Evolutionary conservation across 2,888 invertebrate genomes (phyloP).

Genomic region (Pachymerium ferrugineum): DNA sequence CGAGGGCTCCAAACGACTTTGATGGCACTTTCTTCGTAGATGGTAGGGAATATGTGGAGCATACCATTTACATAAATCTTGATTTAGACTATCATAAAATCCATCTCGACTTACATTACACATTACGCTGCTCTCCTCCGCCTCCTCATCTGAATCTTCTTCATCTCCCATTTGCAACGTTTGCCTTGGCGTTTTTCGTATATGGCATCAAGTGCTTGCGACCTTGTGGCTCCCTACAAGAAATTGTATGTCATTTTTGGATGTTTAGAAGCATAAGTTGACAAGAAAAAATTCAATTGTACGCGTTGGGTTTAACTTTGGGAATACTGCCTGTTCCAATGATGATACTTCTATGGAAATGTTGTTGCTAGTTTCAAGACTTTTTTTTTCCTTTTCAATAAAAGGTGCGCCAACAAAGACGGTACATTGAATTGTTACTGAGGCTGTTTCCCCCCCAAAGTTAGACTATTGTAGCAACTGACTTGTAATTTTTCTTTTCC

Average conservation of each 20-base stretch:
- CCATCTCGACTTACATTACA: slow-evolving; percentile 12
- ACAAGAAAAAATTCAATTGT: too few species aligned
- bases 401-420: background rate
- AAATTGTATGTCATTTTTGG: background rate
- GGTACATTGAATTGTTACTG: background rate
- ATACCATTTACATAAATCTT: slow-evolving; percentile 20
- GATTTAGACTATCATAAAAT: slow-evolving; percentile 16
- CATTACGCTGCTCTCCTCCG: background rate
- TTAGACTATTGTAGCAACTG: too few species aligned
- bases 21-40: slow-evolving; percentile 11
- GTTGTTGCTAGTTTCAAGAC: background rate
- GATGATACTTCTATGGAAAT: too few species aligned
- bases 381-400: background rate
- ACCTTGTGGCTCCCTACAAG: background rate
- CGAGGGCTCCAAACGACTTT: slow-evolving; percentile 9
- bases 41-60: slow-evolving; percentile 9
- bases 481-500: too few species aligned
- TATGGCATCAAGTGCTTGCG: background rate
- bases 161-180: background rate
- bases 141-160: background rate
- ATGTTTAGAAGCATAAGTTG: too few species aligned
- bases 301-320: too few species aligned
- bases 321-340: too few species aligned
- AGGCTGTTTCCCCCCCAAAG: too few species aligned
- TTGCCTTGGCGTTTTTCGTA: background rate